Evolutionary conservation across 2,797 vertebrate species (phyloP).

Genomic region (Thaleichthys pacificus): DNA sequence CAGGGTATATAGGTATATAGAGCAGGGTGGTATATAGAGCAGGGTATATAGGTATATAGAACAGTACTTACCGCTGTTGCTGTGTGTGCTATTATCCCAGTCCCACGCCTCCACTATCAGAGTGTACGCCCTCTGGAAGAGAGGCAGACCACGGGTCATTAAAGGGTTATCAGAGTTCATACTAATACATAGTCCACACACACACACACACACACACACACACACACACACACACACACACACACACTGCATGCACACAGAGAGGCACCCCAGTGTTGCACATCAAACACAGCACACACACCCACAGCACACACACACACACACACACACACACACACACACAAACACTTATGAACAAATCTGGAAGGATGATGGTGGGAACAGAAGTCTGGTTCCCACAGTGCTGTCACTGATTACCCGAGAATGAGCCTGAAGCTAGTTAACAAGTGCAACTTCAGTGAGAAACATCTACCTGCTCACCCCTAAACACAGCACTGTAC

Average conservation of each 20-base stretch:
- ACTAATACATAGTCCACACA: slow-evolving; percentile 10
- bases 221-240: slow-evolving; percentile 20
- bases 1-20: too few species aligned
- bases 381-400: slow-evolving; percentile 51
- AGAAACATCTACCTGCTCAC: slow-evolving; percentile 36
- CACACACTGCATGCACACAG: slow-evolving; percentile 20
- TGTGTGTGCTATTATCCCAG: slow-evolving; percentile 85
- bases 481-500: slow-evolving; percentile 19
- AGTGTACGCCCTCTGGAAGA: slow-evolving; percentile 86
- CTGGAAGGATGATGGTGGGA: slow-evolving; percentile 46
- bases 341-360: slow-evolving; percentile 1
- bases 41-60: too few species aligned
- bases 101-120: slow-evolving; percentile 94
- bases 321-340: slow-evolving; percentile 1
- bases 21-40: too few species aligned
- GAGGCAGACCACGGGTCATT: slow-evolving; percentile 35
- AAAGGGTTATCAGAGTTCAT: slow-evolving; percentile 47
- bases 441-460: slow-evolving; percentile 34
- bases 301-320: neutral
- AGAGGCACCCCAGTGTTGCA: slow-evolving; percentile 2
- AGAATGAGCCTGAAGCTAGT: slow-evolving; percentile 31
- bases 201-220: slow-evolving; percentile 32
- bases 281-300: neutral
- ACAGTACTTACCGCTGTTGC: slow-evolving; percentile 77
- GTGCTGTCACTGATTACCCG: slow-evolving; percentile 57